These are phyloP conservation scores for Alligator sinensis DNA, from an alignment of 2,113 vertebrate species.

Conservation along the genomic window DNA sequence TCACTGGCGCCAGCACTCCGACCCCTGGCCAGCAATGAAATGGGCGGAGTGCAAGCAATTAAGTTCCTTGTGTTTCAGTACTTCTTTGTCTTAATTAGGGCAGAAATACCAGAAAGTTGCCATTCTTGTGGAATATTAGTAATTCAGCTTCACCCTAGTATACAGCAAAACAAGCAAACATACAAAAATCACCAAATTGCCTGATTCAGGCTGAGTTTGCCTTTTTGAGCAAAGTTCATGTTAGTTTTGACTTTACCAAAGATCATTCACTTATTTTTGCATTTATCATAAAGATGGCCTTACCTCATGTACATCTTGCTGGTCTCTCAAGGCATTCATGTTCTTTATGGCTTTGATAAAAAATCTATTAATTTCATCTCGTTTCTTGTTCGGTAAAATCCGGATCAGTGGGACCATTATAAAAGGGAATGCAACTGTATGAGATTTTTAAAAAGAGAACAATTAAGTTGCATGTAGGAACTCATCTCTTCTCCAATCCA, in stretches of 20 bases:
- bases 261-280: constrained; percentile 1
- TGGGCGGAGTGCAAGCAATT: no score
- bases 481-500: neutral
- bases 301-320: constrained; percentile 89
- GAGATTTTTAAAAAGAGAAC: constrained; percentile 44
- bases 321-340: constrained; percentile 86
- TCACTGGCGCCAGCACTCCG: no score
- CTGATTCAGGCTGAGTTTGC: neutral
- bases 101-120: neutral
- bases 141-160: neutral
- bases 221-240: neutral
- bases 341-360: constrained; percentile 87
- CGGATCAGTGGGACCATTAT: constrained; percentile 83
- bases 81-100: neutral
- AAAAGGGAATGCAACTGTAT: constrained; percentile 90
- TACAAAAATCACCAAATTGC: constrained; percentile 31
- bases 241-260: neutral
- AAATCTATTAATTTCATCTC: constrained; percentile 86
- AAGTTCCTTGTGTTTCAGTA: no score
- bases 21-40: no score
- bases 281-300: constrained; percentile 55
- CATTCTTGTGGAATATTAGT: neutral
- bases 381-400: constrained; percentile 86
- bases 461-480: neutral
- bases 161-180: constrained; percentile 26